Conservation (phyloP, 2,797 vertebrate species). For the Pantherophis alleghaniensis region DNA sequence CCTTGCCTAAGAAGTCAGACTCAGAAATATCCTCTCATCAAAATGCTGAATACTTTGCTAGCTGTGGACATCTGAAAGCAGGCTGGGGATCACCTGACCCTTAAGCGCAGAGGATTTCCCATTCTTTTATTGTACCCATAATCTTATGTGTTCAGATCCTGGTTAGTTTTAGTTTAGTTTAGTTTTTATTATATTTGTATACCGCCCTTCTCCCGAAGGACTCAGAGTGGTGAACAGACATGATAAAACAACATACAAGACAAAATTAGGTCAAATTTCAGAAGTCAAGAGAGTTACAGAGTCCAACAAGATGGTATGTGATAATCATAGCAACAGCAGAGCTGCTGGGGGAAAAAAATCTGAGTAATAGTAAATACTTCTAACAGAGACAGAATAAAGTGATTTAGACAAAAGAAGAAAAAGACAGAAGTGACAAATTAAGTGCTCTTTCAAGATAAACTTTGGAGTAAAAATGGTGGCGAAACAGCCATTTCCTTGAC, state of each 20-base stretch:
- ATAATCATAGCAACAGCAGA: not conserved
- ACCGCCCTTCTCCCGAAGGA: too few relatives aligned
- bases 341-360: not conserved
- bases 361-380: not conserved
- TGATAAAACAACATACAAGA: too few relatives aligned
- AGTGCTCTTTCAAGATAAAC: not conserved
- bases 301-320: not conserved
- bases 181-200: too few relatives aligned
- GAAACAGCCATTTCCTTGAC: constrained; percentile 34
- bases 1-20: not conserved
- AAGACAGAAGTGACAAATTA: not conserved
- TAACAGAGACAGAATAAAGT: not conserved
- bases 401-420: not conserved
- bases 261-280: not conserved
- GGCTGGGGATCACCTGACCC: not conserved
- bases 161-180: not conserved
- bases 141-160: not conserved
- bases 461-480: not conserved
- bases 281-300: not conserved
- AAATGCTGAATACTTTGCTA: not conserved
- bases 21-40: not conserved
- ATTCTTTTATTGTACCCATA: not conserved
- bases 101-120: not conserved
- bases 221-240: too few relatives aligned
- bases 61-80: not conserved